These are phyloP conservation scores for Uria aalge DNA, from an alignment of 2,113 vertebrate genomes.

Conservation along the genomic window DNA sequence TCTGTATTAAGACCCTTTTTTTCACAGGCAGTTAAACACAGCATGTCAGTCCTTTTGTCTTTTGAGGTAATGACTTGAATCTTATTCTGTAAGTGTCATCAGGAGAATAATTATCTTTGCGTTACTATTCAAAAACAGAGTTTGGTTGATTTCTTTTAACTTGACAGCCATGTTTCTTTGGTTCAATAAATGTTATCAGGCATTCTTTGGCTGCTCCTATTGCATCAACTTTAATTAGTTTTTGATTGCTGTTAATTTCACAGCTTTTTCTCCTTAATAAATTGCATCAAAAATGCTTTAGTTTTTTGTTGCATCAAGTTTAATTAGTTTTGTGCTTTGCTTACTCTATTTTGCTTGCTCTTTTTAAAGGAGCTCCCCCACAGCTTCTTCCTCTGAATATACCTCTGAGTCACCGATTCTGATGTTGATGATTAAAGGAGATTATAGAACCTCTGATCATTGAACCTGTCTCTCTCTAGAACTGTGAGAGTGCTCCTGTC, in stretches of 20 bases:
- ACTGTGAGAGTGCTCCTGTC: background rate
- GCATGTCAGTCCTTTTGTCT: constrained; percentile 59
- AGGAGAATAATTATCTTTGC: constrained; percentile 67
- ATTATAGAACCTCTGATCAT: background rate
- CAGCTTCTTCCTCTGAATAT: constrained; percentile 42
- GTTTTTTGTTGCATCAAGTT: constrained; percentile 74
- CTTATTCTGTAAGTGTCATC: constrained; percentile 68
- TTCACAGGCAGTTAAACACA: constrained; percentile 54
- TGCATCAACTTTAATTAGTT: constrained; percentile 82
- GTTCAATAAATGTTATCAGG: constrained; percentile 79
- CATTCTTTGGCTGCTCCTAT: constrained; percentile 74
- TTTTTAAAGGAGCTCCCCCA: constrained; percentile 39
- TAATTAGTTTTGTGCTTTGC: constrained; percentile 79
- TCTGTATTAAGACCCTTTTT: constrained; percentile 35
- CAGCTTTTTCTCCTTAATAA: constrained; percentile 80
- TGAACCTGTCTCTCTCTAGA: background rate
- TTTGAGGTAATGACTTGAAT: constrained; percentile 75
- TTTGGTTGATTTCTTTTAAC: constrained; percentile 71
- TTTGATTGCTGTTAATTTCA: constrained; percentile 84
- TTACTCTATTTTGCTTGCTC: constrained; percentile 63
- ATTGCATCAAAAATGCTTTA: constrained; percentile 73
- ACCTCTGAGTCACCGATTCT: constrained; percentile 27
- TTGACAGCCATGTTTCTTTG: constrained; percentile 75
- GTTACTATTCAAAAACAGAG: constrained; percentile 65
- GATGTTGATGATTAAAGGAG: background rate